Evolutionary conservation across 2,113 vertebrate species (phyloP), one percentile per base, ranked within the genome.

Genomic region (Grus americana): DNA sequence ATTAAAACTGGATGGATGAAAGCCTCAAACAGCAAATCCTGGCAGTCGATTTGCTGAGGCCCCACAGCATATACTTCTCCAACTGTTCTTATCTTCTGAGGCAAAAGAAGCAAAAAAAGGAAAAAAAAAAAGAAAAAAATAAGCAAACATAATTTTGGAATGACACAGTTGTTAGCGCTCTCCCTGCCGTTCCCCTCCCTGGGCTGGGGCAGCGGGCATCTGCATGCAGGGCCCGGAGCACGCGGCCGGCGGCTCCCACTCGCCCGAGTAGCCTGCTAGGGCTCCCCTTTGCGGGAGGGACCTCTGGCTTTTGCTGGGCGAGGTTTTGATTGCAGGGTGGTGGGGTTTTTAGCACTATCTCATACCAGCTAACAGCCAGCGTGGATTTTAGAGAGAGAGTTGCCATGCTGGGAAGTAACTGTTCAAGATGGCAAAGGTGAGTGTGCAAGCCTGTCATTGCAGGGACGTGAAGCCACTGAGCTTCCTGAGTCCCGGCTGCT

Each of bases 1-100:
- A 97, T 96, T 97, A 97, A 96, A 95, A 95, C 79, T 92, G 87
- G 92, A 93, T 95, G 90, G 92, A 96, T 97, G 95, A 97, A 97
- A 98, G 92, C 94, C 93, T 97, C 96, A 95, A 47, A 92, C 88
- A 97, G 95, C 92, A 97, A 95, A 86, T 94, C 55, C 87, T 97
- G 95, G 96, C 97, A 98, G 83, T 47, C 55, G 82, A 76, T 95
- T 62, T 94, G 67, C 86, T 86, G 83, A 97, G 94, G 90, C 96
- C 96, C 84, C 91, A 93, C 96, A 94, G 93, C 87, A 55, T 92
- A 90, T 84, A 88, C 70, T 96, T 97, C 68, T 97, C 89, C 89
- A 96, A 93, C 90, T 93, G 71, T 84, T 96, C 97, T 98, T 98
- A 97, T 98, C 94, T 97, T 97, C 87, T 88, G 79, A 97, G 72